Evolutionary conservation across 1,140 invertebrate species (phyloP), one percentile per base, ranked within the genome.

Genomic region (Platyura marginata): DNA sequence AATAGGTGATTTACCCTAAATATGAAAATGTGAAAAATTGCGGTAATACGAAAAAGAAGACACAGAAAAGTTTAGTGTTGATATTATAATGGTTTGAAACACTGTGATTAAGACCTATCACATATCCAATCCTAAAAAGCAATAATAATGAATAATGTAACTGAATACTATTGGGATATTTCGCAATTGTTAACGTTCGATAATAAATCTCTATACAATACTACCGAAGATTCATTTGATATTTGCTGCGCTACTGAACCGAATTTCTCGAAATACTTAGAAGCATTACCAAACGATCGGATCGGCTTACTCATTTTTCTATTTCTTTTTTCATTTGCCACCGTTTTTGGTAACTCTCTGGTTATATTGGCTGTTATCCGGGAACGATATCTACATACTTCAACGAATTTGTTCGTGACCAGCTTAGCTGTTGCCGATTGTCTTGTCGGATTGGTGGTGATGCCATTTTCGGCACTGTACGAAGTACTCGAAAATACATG

Each of bases 371-470:
- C 87, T 20, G 94, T 98, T 8, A 77, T 82, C 25, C 67, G 88
- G 34, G 92, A 97, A 59, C 67, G 90, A 37, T 78, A 86, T 40
- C 61, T 96, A 6, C 89, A 94, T 57, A 93, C 90, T 11, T 89
- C 89, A 20, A 98, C 93, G 20, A 98, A 98, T 65, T 98, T 95
- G 58, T 96, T 98, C 61, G 95, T 98, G 47, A 92, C 95, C 23
- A 94, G 90, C 41, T 65, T 98, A 37, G 94, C 94, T 4, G 77
- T 97, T 9, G 94, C 95, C 0, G 95, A 98, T 64, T 81, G 96
- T 40, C 72, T 98, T 34, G 93, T 98, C 1, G 93, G 93, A 3
- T 73, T 91, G 19, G 77, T 94, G 20, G 94, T 97, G 40, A 98
- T 98, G 95, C 93, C 94, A 1, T 94, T 95, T 57, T 88, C 71